phyloP scores from a whole-genome alignment of 1,140 invertebrate species.

The Spodoptera litura region DNA sequence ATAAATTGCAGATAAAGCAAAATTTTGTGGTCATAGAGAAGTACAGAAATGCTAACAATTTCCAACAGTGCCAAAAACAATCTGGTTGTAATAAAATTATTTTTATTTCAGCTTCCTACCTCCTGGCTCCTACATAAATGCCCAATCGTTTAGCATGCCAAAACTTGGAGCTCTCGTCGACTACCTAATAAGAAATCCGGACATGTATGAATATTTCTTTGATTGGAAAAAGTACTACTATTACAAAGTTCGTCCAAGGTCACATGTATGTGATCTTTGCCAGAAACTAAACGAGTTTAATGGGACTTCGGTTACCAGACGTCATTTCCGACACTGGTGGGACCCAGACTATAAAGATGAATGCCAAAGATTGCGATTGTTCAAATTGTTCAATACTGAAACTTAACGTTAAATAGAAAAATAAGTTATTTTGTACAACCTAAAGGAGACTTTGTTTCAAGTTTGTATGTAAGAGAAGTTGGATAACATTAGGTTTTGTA shows the following conservation, averaged over 20 bases:
- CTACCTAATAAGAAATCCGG: conserved; percentile 68
- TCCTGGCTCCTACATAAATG: conserved; percentile 73
- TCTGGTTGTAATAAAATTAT: neutral
- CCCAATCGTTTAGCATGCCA: conserved; percentile 65
- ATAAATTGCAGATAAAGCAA: too few species aligned
- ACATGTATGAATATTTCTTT: conserved; percentile 73
- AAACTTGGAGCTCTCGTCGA: conserved; percentile 72
- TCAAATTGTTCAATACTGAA: conserved; percentile 46
- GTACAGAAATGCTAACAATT: too few species aligned
- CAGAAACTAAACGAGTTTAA: conserved; percentile 60
- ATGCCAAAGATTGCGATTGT: conserved; percentile 57
- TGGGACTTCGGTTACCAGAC: conserved; percentile 43
- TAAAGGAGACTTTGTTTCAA: neutral
- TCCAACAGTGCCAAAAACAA: too few species aligned
- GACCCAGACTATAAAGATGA: conserved; percentile 62
- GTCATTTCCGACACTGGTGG: conserved; percentile 73
- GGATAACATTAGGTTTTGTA: too few species aligned
- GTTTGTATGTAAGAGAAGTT: too few species aligned
- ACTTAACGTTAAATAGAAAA: neutral
- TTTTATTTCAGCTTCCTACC: conserved; percentile 72
- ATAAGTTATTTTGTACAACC: neutral
- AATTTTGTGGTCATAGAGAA: too few species aligned
- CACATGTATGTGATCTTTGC: conserved; percentile 69
- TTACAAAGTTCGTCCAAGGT: conserved; percentile 59
- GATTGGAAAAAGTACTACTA: conserved; percentile 79